These are phyloP conservation scores for Aradophagus sp. DNA, from an alignment of 1,140 invertebrate species.

Conservation along the genomic window DNA sequence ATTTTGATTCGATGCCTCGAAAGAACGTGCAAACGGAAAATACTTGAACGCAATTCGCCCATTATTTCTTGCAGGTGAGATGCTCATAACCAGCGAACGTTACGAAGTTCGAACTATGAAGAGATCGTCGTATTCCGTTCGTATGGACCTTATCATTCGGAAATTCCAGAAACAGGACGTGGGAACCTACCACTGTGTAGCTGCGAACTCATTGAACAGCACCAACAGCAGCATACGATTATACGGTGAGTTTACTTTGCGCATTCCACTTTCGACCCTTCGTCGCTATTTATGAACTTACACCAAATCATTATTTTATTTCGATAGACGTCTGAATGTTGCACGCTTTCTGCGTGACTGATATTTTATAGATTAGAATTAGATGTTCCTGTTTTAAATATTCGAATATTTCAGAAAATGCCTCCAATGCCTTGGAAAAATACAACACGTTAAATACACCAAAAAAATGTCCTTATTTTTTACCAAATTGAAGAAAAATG, in stretches of 20 bases:
- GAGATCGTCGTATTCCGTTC: conserved; percentile 86
- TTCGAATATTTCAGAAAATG: too few relatives aligned
- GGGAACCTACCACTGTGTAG: conserved; percentile 90
- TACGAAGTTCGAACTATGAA: conserved; percentile 84
- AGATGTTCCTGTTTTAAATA: too few relatives aligned
- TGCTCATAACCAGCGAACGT: conserved; percentile 87
- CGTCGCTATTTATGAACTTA: conserved; percentile 9
- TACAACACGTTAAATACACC: too few relatives aligned
- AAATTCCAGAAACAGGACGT: conserved; percentile 86
- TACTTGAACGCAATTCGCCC: conserved; percentile 19
- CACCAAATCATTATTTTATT: conserved; percentile 21
- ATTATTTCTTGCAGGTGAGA: conserved; percentile 78
- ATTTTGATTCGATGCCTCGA: conserved; percentile 33
- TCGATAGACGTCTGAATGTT: not conserved
- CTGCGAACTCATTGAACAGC: conserved; percentile 92
- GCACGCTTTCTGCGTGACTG: not conserved
- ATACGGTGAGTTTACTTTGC: conserved; percentile 82
- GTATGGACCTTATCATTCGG: conserved; percentile 87
- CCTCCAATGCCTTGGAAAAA: too few relatives aligned
- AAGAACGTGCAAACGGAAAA: conserved; percentile 14
- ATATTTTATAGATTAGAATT: too few relatives aligned
- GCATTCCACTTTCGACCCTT: conserved; percentile 30
- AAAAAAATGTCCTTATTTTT: too few relatives aligned
- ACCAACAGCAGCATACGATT: conserved; percentile 91
- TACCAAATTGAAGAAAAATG: too few relatives aligned